These are phyloP conservation scores for Mimachlamys varia DNA, from an alignment of 2,888 invertebrate genomes.

Conservation along the genomic window DNA sequence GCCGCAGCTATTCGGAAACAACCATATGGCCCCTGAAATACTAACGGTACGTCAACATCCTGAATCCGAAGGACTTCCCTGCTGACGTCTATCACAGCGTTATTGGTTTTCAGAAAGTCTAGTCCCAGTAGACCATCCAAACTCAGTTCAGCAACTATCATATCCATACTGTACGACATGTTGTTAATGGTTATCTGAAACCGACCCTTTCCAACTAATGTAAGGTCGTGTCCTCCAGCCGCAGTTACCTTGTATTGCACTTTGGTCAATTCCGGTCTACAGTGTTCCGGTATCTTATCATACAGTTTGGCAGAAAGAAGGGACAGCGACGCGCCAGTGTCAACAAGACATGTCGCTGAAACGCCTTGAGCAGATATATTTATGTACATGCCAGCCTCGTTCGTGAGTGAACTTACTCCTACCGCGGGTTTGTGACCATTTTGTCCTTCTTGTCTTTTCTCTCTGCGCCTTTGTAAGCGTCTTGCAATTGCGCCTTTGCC, in stretches of 20 bases:
- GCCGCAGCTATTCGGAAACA: too few relatives aligned
- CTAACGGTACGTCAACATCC: too few relatives aligned
- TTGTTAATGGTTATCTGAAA: neutral
- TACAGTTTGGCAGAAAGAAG: neutral
- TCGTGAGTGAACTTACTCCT: neutral
- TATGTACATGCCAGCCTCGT: neutral
- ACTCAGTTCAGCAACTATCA: constrained; percentile 39
- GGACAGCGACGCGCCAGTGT: neutral
- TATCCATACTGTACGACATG: neutral
- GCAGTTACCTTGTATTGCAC: neutral
- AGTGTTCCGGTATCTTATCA: too few relatives aligned
- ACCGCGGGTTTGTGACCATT: neutral
- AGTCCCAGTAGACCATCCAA: constrained; percentile 44
- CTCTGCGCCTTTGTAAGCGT: neutral
- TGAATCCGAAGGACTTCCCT: too few relatives aligned
- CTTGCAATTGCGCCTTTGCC: neutral
- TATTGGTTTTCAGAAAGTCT: constrained; percentile 41
- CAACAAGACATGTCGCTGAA: neutral
- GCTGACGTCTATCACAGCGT: too few relatives aligned
- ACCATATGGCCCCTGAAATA: too few relatives aligned
- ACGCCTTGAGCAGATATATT: neutral
- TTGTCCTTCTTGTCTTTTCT: neutral
- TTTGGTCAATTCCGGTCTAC: too few relatives aligned
- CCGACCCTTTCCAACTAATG: neutral
- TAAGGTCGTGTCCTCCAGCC: neutral